Conservation (phyloP, 2,113 vertebrate species). For the Chlorodrepanis virens region DNA sequence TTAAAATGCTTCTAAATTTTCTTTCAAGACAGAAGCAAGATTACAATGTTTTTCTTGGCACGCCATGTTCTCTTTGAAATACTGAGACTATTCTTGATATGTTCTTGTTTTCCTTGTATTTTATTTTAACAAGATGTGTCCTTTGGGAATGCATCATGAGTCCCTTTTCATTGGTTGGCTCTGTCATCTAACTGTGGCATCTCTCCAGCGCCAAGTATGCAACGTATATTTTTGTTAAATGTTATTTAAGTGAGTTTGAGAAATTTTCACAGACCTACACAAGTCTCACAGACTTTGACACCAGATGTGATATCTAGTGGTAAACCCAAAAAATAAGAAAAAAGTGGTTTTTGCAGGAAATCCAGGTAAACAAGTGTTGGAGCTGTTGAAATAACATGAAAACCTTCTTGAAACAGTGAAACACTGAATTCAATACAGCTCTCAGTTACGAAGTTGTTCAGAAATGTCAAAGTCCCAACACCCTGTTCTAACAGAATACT, state of each 20-base stretch:
- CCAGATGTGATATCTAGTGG: not conserved
- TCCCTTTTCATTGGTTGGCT: not conserved
- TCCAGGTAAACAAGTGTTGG: not conserved
- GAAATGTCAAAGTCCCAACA: not conserved
- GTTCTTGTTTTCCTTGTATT: not conserved
- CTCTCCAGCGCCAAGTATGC: not conserved
- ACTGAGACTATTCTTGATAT: not conserved
- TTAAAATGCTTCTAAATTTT: not conserved
- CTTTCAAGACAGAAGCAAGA: not conserved
- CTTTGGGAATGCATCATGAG: not conserved
- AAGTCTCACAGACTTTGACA: not conserved
- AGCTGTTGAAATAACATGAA: not conserved
- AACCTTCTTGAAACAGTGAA: not conserved
- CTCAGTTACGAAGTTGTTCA: not conserved
- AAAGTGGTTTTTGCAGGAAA: not conserved
- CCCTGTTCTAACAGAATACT: not conserved
- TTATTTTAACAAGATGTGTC: not conserved
- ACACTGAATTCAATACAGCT: not conserved
- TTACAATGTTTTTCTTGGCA: constrained; percentile 38
- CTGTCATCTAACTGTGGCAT: not conserved
- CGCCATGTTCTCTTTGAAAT: not conserved
- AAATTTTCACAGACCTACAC: not conserved
- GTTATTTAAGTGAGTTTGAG: not conserved
- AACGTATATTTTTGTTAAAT: not conserved
- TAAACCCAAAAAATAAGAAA: not conserved